phyloP scores from a whole-genome alignment of 2,888 invertebrate genomes.

The Caenorhabditis sulstoni region DNA sequence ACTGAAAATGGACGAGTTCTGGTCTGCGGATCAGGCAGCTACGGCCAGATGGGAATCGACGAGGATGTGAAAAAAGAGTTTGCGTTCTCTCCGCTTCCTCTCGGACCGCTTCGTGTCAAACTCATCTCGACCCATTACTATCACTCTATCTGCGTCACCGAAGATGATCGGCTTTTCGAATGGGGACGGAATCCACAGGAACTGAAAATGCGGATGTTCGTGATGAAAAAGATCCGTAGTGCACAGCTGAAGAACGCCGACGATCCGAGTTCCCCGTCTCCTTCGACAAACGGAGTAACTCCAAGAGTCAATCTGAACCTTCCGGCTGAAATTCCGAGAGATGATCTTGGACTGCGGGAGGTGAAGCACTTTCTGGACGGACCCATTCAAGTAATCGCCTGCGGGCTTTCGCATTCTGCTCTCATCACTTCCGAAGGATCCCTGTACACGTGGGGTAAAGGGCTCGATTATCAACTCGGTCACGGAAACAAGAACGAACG shows the following conservation, averaged over 20 bases:
- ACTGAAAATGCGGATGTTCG: conserved; percentile 72
- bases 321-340: conserved; percentile 66
- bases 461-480: conserved; percentile 76
- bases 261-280: conserved; percentile 30
- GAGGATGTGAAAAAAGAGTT: conserved; percentile 68
- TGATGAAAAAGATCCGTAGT: conserved; percentile 67
- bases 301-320: conserved; percentile 53
- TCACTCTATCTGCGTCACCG: conserved; percentile 73
- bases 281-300: conserved; percentile 17
- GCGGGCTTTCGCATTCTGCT: conserved; percentile 76
- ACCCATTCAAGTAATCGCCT: conserved; percentile 62
- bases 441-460: conserved; percentile 78
- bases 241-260: conserved; percentile 54
- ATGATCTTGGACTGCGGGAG: conserved; percentile 66
- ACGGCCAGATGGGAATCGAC: conserved; percentile 67
- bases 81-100: conserved; percentile 49
- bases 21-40: conserved; percentile 62
- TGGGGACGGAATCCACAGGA: conserved; percentile 78
- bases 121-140: conserved; percentile 69
- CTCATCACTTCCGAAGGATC: conserved; percentile 71
- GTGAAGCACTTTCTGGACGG: conserved; percentile 65
- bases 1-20: conserved; percentile 59
- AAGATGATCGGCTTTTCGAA: conserved; percentile 65
- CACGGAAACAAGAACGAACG: conserved; percentile 74
- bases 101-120: conserved; percentile 39